phyloP scores from a whole-genome alignment of 2,797 vertebrate species.

The Heterohyrax brucei region DNA sequence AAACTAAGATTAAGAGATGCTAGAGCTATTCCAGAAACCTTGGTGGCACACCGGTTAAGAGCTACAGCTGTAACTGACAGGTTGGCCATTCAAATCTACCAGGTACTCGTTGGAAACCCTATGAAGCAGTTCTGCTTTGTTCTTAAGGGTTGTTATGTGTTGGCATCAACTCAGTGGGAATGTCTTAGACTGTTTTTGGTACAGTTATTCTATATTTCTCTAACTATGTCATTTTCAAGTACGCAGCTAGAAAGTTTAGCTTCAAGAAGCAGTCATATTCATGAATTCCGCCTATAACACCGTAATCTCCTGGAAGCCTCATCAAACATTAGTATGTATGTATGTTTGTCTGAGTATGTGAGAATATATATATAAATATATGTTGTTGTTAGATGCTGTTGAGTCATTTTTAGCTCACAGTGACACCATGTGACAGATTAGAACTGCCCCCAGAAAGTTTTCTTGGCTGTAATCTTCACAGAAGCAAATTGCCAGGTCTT shows the following conservation, averaged over 20 bases:
- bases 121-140: no score
- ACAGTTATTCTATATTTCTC: background rate
- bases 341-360: no score
- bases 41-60: no score
- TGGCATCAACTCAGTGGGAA: no score
- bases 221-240: background rate
- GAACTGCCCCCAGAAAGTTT: background rate
- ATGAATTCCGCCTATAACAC: background rate
- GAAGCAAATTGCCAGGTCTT: background rate
- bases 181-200: no score
- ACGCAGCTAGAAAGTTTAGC: background rate
- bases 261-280: background rate
- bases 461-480: background rate
- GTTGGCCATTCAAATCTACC: no score
- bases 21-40: background rate
- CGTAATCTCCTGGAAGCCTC: background rate
- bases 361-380: no score
- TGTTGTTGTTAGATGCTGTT: background rate
- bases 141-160: no score
- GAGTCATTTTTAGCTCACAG: background rate
- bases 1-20: constrained; percentile 11
- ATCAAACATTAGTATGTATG: background rate
- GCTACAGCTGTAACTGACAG: no score
- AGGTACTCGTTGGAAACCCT: no score
- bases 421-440: background rate